These are phyloP conservation scores for Euclidia mi DNA, from an alignment of 2,888 invertebrate genomes.

Conservation along the genomic window DNA sequence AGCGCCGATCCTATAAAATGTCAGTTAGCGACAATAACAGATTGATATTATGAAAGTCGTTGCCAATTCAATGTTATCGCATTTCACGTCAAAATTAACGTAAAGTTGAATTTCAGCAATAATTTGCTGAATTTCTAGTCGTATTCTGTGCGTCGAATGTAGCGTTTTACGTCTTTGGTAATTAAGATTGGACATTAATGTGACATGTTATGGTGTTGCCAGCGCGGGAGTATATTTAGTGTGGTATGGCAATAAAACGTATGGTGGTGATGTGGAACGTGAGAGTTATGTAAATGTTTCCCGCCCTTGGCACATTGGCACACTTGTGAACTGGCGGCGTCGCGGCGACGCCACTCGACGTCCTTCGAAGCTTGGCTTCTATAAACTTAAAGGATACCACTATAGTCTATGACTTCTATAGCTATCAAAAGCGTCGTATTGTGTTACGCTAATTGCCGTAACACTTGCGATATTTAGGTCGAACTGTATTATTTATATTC, in stretches of 20 bases:
- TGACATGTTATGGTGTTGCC: not conserved
- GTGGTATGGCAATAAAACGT: constrained; percentile 49
- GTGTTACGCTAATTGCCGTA: constrained; percentile 31
- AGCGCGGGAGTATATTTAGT: constrained; percentile 31
- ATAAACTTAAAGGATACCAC: constrained; percentile 31
- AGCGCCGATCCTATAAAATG: constrained; percentile 14
- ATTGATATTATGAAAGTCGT: constrained; percentile 18
- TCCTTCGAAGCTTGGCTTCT: constrained; percentile 41
- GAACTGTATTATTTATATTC: constrained; percentile 28
- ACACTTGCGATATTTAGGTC: constrained; percentile 43
- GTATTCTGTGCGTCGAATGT: not conserved
- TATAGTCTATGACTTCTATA: too few relatives aligned
- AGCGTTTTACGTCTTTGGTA: not conserved
- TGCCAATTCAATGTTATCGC: constrained; percentile 16
- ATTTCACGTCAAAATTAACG: constrained; percentile 7
- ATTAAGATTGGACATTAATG: constrained; percentile 18
- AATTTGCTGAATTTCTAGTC: constrained; percentile 8
- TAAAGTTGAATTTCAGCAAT: not conserved
- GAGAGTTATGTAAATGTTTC: constrained; percentile 68
- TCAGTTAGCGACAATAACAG: constrained; percentile 14
- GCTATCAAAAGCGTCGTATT: constrained; percentile 9
- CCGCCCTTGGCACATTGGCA: constrained; percentile 77
- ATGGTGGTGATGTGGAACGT: constrained; percentile 57
- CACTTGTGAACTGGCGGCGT: constrained; percentile 62
- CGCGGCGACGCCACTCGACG: constrained; percentile 38